A percentile compares a stretch with the other conserved stretches of the same genome.
Conservation (phyloP, 2,888 invertebrate species). For the Zelleria hepariella region DNA sequence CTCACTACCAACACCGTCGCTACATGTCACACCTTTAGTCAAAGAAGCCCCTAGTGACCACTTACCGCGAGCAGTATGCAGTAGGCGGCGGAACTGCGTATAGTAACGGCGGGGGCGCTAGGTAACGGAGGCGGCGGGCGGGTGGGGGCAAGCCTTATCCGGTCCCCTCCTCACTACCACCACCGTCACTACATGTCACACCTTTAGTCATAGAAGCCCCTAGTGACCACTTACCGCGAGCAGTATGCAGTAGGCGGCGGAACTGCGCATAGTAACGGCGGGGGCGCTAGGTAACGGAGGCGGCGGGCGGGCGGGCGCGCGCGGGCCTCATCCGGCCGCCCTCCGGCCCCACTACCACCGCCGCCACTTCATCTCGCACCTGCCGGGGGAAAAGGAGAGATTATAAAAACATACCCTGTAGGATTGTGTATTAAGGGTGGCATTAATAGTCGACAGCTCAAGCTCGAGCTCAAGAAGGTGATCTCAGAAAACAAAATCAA, state of each 20-base stretch:
- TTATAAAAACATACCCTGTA: neutral
- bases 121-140: constrained; percentile 70
- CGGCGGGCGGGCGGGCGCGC: constrained; percentile 70
- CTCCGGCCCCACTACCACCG: constrained; percentile 55
- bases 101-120: constrained; percentile 76
- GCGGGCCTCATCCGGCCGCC: constrained; percentile 67
- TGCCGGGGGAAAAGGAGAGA: constrained; percentile 16
- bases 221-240: constrained; percentile 76
- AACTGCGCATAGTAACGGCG: constrained; percentile 85
- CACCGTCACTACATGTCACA: too few species aligned
- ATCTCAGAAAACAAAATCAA: too few species aligned
- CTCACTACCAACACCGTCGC: too few species aligned
- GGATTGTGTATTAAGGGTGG: too few species aligned
- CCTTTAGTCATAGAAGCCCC: too few species aligned
- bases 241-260: constrained; percentile 79
- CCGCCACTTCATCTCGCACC: constrained; percentile 54
- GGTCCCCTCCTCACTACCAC: too few species aligned
- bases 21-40: too few species aligned
- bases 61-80: constrained; percentile 84
- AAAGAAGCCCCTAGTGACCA: too few species aligned
- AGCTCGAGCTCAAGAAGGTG: too few species aligned
- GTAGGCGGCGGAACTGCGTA: constrained; percentile 82
- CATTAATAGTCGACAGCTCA: too few species aligned
- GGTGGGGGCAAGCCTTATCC: constrained; percentile 64
- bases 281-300: constrained; percentile 59